These are phyloP conservation scores for Lepidotrigona ventralis DNA, from an alignment of 1,140 invertebrate genomes.

Conservation along the genomic window DNA sequence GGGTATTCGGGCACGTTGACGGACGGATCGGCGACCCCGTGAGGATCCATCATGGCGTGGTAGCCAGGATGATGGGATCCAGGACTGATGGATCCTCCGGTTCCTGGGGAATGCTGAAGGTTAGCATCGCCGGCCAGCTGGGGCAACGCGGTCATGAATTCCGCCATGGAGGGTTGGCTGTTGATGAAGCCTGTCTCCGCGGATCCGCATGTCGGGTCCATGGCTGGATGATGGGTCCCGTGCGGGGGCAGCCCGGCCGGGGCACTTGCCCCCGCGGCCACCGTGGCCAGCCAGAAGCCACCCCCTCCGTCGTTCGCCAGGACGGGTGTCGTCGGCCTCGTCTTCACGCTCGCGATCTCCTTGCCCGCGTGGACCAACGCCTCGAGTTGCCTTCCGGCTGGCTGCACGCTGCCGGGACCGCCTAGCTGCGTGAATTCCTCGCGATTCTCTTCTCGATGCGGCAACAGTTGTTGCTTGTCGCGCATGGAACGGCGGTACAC, in stretches of 20 bases:
- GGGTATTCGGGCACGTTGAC: constrained; percentile 95
- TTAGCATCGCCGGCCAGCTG: constrained; percentile 83
- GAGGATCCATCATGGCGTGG: constrained; percentile 80
- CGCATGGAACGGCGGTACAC: constrained; percentile 67
- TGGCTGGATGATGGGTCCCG: constrained; percentile 75
- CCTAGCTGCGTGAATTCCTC: constrained; percentile 49
- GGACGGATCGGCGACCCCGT: constrained; percentile 81
- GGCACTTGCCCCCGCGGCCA: constrained; percentile 79
- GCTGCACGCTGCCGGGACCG: constrained; percentile 54
- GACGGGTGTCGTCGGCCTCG: constrained; percentile 78
- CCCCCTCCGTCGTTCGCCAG: constrained; percentile 79
- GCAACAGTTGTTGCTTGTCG: constrained; percentile 66
- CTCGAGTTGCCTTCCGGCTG: constrained; percentile 42
- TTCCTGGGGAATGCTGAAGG: constrained; percentile 81
- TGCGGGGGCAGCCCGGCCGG: constrained; percentile 78
- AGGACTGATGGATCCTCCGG: constrained; percentile 83
- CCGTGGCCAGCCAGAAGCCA: constrained; percentile 82
- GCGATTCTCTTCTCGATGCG: constrained; percentile 55
- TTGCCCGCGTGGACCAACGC: constrained; percentile 63
- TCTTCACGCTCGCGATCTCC: constrained; percentile 72
- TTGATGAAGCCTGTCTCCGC: constrained; percentile 94
- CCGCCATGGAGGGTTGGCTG: constrained; percentile 95
- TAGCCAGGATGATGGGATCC: constrained; percentile 80
- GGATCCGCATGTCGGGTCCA: constrained; percentile 75
- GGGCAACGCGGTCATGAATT: constrained; percentile 92